Evolutionary conservation across 2,888 invertebrate genomes (phyloP).

Genomic region (Apamea anceps): DNA sequence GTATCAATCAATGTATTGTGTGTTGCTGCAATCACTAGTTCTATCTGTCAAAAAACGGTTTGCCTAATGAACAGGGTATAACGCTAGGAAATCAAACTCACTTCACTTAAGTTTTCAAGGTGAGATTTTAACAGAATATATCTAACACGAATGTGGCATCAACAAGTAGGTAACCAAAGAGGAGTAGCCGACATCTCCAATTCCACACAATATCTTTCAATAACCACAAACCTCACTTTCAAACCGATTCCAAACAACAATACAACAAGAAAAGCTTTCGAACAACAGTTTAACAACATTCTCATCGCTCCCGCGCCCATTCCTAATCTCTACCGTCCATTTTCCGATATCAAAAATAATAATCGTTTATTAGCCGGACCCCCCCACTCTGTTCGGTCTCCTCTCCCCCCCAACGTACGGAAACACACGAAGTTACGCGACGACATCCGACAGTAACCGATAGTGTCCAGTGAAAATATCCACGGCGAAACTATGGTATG

Average conservation of each 20-base stretch:
- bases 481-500: conserved; percentile 79
- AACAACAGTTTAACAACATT: conserved; percentile 12
- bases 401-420: conserved; percentile 71
- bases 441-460: conserved; percentile 82
- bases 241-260: conserved; percentile 13
- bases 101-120: too few species aligned
- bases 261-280: background rate
- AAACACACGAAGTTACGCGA: conserved; percentile 87
- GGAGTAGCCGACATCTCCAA: background rate
- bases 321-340: conserved; percentile 55
- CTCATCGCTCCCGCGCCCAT: conserved; percentile 20
- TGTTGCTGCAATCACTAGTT: too few species aligned
- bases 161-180: background rate
- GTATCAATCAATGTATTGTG: too few species aligned
- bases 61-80: too few species aligned
- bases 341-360: conserved; percentile 70
- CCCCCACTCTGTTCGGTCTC: conserved; percentile 26
- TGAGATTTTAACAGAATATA: too few species aligned
- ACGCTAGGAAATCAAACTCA: too few species aligned
- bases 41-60: too few species aligned
- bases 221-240: background rate
- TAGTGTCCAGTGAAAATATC: conserved; percentile 85
- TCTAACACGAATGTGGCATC: background rate
- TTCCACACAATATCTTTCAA: background rate
- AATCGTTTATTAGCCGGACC: conserved; percentile 67